Base-by-base conservation (phyloP, 2,888 invertebrate genomes). In the Lepidochitona cinerea region DNA sequence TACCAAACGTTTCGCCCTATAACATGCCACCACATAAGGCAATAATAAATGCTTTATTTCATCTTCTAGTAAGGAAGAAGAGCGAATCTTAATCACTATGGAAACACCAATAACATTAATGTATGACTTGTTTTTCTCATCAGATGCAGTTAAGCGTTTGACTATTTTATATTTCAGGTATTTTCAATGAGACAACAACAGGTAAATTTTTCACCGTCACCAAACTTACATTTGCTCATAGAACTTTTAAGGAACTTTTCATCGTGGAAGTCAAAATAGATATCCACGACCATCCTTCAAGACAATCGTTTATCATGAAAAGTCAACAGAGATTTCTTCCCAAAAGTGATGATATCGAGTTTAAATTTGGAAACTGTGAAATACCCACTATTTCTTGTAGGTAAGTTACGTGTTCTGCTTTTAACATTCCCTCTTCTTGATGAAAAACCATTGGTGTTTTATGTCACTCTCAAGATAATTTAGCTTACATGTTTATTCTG, bases 211-310 rank as follows among this genome's bases (percentile, higher is more conserved):
- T 85, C 73, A 79, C 29, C 0, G 71, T 90, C 0, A 81, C 81
- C 26, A 79, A 89, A 69, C 76, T 82, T 49, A 79, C 85, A 32
- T 90, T 87, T 70, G 90, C 89, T 32, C 90, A 90, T 75, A 83
- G 89, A 9, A 76, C 74, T 1, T 64, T 86, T 26, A 79, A 80
- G 0, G 73, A 81, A 26, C 81, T 90, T 23, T 72, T 90, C 37
- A 87, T 89, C n/a, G 80, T 83, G 0, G 87, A 89, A 67, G 68
- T 90, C 14, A 79, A 82, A 49, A 65, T 85, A 33, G 82, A 49
- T 37, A 72, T 70, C 74, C 78, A 52, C 37, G 76, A 32, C 35
- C 59, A 59, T 26, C 59, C 59, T 14, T 72, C 69, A 26, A 70
- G 41, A 37, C 72, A 3, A n/a, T 75, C 75, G 23, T 71, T 86